Percentiles rank a stretch among this genome's conserved stretches.
Conservation (phyloP, 2,888 invertebrate genomes). For the Pimpla rufipes region DNA sequence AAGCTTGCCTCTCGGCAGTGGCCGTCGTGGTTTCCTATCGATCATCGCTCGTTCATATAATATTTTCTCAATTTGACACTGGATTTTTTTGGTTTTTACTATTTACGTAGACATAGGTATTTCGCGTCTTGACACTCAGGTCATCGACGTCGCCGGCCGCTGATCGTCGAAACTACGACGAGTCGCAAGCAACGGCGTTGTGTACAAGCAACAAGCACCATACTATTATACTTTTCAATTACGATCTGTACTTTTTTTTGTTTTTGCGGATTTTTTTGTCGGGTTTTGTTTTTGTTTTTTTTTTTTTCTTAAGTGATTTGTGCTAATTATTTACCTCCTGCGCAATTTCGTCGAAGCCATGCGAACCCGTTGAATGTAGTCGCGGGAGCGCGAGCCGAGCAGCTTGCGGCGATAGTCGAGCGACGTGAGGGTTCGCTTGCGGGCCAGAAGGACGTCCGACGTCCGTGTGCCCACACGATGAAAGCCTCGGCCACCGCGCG, state of each 20-base stretch:
- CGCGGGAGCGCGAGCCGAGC: slow-evolving; percentile 82
- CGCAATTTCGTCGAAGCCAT: slow-evolving; percentile 82
- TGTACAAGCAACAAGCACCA: slow-evolving; percentile 57
- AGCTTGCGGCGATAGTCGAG: slow-evolving; percentile 84
- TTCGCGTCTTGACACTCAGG: slow-evolving; percentile 76
- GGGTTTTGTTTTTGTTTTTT: slow-evolving; percentile 68
- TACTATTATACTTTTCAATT: slow-evolving; percentile 55
- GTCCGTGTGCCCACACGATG: slow-evolving; percentile 80
- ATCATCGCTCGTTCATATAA: slow-evolving; percentile 65
- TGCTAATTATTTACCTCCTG: slow-evolving; percentile 84
- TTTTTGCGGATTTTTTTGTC: slow-evolving; percentile 61
- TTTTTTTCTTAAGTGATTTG: slow-evolving; percentile 71
- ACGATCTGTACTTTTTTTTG: slow-evolving; percentile 63
- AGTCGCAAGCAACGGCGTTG: slow-evolving; percentile 56
- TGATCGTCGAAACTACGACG: slow-evolving; percentile 45
- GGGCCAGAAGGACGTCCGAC: slow-evolving; percentile 80
- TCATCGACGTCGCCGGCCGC: slow-evolving; percentile 69
- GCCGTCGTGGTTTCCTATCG: slow-evolving; percentile 71
- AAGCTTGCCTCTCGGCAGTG: slow-evolving; percentile 81
- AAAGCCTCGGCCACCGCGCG: slow-evolving; percentile 81
- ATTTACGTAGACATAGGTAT: slow-evolving; percentile 66
- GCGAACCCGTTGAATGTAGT: slow-evolving; percentile 84
- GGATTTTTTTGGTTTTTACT: slow-evolving; percentile 69
- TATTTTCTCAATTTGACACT: slow-evolving; percentile 63
- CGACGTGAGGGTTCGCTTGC: slow-evolving; percentile 81